A percentile compares a stretch with the other conserved stretches of the same genome.
Evolutionary conservation across 2,797 vertebrate genomes (phyloP).

Genomic region (Acipenser oxyrinchus): DNA sequence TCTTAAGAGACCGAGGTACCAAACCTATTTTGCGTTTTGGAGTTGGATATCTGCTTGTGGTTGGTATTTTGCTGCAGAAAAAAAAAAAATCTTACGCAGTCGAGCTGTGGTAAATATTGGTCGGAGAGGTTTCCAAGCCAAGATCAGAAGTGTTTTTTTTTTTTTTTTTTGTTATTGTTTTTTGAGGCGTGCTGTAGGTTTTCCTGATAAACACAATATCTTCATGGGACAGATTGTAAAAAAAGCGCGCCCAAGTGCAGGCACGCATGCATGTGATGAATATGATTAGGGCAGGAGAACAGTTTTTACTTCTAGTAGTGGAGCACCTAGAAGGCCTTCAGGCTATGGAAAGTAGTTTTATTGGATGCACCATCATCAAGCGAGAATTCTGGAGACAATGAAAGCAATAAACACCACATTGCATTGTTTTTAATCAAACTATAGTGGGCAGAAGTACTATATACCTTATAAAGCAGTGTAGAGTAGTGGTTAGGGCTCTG

Average conservation of each 20-base stretch:
- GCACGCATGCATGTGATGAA: constrained; percentile 17
- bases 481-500: too few relatives aligned
- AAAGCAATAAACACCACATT: too few relatives aligned
- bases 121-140: constrained; percentile 33
- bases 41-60: constrained; percentile 29
- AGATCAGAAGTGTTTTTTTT: constrained; percentile 29
- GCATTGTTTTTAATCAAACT: too few relatives aligned
- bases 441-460: too few relatives aligned
- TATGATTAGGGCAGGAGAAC: constrained; percentile 2
- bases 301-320: not conserved
- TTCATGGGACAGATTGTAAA: constrained; percentile 62
- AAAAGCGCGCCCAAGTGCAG: constrained; percentile 32
- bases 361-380: too few relatives aligned
- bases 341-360: too few relatives aligned
- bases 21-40: constrained; percentile 34
- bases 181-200: constrained; percentile 26
- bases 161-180: constrained; percentile 26
- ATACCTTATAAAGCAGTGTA: too few relatives aligned
- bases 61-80: constrained; percentile 24
- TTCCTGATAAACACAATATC: constrained; percentile 15
- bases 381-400: too few relatives aligned
- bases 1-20: constrained; percentile 40
- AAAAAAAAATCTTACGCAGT: constrained; percentile 11
- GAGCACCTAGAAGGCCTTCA: not conserved
- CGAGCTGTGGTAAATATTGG: constrained; percentile 25